Conservation (phyloP, 2,797 vertebrate species). For the Perodicticus potto region DNA sequence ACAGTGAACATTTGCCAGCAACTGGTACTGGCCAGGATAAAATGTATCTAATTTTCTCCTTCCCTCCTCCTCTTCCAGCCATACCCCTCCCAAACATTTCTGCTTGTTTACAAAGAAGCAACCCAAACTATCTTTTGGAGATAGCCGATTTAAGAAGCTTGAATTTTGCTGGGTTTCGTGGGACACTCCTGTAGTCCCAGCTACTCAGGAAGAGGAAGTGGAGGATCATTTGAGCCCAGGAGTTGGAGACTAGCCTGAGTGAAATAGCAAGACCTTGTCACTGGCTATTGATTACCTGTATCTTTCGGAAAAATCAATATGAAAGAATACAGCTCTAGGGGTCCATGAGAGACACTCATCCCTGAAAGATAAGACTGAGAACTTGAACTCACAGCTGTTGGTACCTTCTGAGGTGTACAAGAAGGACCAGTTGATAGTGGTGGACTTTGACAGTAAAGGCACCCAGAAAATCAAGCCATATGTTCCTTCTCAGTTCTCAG, state of each 20-base stretch:
- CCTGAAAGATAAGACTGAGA: not conserved
- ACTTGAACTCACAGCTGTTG: accelerated
- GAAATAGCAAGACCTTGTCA: not conserved
- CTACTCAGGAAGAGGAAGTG: not conserved
- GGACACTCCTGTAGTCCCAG: not conserved
- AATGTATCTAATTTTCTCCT: not conserved
- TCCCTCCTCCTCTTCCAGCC: not conserved
- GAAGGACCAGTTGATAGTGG: not conserved
- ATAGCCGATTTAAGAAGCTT: not conserved
- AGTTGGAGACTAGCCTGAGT: not conserved
- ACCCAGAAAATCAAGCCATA: not conserved
- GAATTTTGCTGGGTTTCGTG: not conserved
- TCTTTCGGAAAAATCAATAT: not conserved
- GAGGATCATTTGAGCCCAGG: not conserved
- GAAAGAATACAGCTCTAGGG: not conserved
- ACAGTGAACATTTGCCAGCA: not conserved
- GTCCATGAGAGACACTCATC: not conserved
- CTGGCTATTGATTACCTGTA: not conserved
- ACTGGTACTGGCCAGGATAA: not conserved
- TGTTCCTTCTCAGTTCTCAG: not conserved
- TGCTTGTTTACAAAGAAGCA: not conserved
- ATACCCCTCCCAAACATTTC: not conserved
- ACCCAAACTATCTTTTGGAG: not conserved
- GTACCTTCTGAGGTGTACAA: no score
- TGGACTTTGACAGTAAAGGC: not conserved